Base-by-base conservation (phyloP, 2,888 invertebrate genomes). In the Spisula subtruncata region DNA sequence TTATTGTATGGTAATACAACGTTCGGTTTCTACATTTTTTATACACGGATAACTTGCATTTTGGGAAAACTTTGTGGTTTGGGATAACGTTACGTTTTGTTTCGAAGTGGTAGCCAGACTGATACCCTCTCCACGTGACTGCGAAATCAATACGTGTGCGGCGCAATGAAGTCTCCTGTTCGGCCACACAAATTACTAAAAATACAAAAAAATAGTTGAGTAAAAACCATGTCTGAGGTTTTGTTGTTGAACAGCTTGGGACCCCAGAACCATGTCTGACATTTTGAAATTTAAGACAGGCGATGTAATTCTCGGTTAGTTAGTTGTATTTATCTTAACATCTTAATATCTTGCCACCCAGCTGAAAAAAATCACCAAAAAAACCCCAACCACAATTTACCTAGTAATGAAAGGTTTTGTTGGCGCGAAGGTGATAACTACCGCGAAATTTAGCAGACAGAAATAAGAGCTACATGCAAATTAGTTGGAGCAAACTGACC, bases 341-440 rank as follows among this genome's bases (percentile, higher is more conserved):
- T 81, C 46, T 48, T 25, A n/a, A 46, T 51, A 71, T 75, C 51
- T 84, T 29, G 35, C 84, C 84, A 84, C 51, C 84, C 84, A 51
- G 75, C n/a, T 20, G n/a, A 46, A 32, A 48, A 48, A 71, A 8
- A 29, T 71, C 25, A 14, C n/a, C 35, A 2, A 71, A 25, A 12
- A 71, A 75, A 75, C 75, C n/a, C n/a, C 0, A 75, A 75, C 35
- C 35, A 75, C 75, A 75, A 16, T 32, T 0, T 35, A 14, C 35
- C 29, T 5, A 16, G 35, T 6, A 75, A 75, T 35, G 75, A 5
- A 1, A 32, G 18, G 14, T 32, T 75, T 35, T 75, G 16, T 25
- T 75, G 0, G 18, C 75, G 75, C 32, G 10, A 20, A 60, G 6
- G 75, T 25, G 75, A 32, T 75, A 35, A 75, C 32, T 75, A 35